Evolutionary conservation across 2,797 vertebrate genomes (phyloP).

Genomic region (Meriones psammophilus): DNA sequence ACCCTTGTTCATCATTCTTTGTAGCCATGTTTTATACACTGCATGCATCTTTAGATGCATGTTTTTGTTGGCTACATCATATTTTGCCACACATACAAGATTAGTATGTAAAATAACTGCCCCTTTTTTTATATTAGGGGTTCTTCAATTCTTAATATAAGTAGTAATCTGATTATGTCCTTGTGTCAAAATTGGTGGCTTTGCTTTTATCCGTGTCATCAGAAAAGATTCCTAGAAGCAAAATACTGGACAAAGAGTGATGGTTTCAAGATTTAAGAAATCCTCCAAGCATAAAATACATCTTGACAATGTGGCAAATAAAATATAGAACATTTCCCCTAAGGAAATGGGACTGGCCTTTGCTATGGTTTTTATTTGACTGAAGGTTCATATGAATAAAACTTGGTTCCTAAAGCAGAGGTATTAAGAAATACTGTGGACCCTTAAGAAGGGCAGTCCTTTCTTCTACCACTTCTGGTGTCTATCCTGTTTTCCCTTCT

Average conservation of each 20-base stretch:
- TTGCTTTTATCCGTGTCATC: not conserved
- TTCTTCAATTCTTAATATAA: constrained; percentile 9
- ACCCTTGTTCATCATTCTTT: not conserved
- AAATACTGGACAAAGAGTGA: constrained; percentile 1
- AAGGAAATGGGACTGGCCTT: not conserved
- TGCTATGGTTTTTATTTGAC: not conserved
- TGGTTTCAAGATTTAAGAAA: constrained; percentile 67
- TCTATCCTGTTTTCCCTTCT: no score
- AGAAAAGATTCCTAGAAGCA: constrained; percentile 53
- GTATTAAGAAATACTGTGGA: not conserved
- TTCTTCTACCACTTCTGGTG: no score
- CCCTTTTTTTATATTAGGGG: constrained; percentile 5
- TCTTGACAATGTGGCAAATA: not conserved
- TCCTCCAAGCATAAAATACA: not conserved
- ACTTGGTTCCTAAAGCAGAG: not conserved
- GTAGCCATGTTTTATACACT: not conserved
- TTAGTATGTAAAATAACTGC: not conserved
- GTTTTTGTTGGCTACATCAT: not conserved
- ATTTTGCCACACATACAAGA: not conserved
- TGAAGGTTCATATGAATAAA: not conserved
- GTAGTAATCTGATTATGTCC: not conserved
- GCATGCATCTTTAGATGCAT: not conserved
- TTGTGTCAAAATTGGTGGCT: constrained; percentile 16
- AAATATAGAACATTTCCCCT: constrained; percentile 15
- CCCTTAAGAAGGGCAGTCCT: not conserved